phyloP scores from a whole-genome alignment of 2,888 invertebrate genomes.

The Microctonus hyperodae region DNA sequence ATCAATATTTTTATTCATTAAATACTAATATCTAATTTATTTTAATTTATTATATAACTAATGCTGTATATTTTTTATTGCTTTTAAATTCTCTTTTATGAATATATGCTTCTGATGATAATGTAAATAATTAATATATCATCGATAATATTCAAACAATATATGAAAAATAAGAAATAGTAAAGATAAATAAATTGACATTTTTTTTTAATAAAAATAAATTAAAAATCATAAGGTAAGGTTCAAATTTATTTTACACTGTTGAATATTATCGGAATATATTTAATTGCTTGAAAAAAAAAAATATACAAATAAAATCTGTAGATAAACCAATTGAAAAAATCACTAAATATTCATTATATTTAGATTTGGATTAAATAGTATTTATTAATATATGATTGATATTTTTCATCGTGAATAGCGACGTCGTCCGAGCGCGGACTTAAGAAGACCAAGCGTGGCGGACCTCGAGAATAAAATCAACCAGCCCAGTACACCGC shows the following conservation, averaged over 20 bases:
- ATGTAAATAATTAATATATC: not conserved
- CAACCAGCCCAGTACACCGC: constrained; percentile 89
- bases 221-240: not conserved
- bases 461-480: constrained; percentile 90
- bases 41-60: not conserved
- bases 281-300: not conserved
- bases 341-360: not conserved
- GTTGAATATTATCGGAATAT: not conserved
- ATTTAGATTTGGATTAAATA: not conserved
- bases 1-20: not conserved
- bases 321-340: not conserved
- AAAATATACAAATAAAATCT: not conserved
- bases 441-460: constrained; percentile 88
- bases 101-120: not conserved
- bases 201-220: not conserved
- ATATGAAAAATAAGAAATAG: not conserved
- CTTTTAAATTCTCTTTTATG: not conserved
- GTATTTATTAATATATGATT: constrained; percentile 19
- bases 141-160: not conserved
- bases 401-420: constrained; percentile 49
- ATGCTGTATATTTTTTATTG: constrained; percentile 1
- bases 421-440: constrained; percentile 88
- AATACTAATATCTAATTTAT: not conserved
- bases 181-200: not conserved
- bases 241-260: not conserved